phyloP scores from a whole-genome alignment of 1,140 invertebrate genomes.

The Matsumurasca onukii region DNA sequence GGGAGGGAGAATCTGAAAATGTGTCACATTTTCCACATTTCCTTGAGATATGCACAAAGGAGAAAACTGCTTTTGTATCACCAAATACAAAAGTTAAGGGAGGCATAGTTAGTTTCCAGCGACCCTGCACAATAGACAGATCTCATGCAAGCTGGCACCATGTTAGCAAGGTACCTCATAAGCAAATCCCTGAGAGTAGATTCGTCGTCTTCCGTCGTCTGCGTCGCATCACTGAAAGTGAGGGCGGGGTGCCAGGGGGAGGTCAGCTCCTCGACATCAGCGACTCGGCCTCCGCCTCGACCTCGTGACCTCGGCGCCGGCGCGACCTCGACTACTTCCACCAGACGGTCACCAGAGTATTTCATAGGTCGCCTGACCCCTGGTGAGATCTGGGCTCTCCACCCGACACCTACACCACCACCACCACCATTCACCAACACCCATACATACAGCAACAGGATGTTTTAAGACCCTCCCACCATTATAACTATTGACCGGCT shows the following conservation, averaged over 20 bases:
- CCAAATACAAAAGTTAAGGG: too few relatives aligned
- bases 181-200: conserved; percentile 82
- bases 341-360: conserved; percentile 26
- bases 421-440: background rate
- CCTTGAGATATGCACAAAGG: too few relatives aligned
- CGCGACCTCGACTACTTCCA: conserved; percentile 20
- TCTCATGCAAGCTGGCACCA: too few relatives aligned
- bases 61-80: too few relatives aligned
- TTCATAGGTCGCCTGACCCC: conserved; percentile 27
- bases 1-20: too few relatives aligned
- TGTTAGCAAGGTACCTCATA: conserved; percentile 67
- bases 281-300: conserved; percentile 8
- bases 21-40: too few relatives aligned
- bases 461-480: too few relatives aligned
- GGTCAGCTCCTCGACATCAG: conserved; percentile 23
- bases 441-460: too few relatives aligned
- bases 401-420: conserved; percentile 24
- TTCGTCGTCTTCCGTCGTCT: conserved; percentile 63
- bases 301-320: conserved; percentile 14
- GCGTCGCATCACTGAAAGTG: conserved; percentile 38
- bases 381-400: background rate
- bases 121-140: too few relatives aligned
- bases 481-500: too few relatives aligned
- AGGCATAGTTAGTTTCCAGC: too few relatives aligned
- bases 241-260: conserved; percentile 12